Base-by-base conservation (phyloP, 2,888 invertebrate genomes). In the Monopis laevigella region DNA sequence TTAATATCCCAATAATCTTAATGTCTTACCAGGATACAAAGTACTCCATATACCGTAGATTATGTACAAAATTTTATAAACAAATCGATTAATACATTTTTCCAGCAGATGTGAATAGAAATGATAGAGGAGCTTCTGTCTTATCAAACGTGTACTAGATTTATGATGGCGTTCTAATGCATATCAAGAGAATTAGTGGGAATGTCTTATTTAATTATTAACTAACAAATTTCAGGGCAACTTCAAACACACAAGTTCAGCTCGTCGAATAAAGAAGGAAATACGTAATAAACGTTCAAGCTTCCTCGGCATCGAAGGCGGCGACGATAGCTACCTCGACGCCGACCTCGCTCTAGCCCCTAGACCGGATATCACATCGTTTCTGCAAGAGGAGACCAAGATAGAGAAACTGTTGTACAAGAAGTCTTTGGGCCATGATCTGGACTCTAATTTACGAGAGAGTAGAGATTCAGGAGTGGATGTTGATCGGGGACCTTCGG, bases 231-330 rank as follows among this genome's bases (percentile, higher is more conserved):
- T 62, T 12, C 59, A 83, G 80, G 82, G 84, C 32, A 83, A 87
- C 51, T 82, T 90, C 48, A 88, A 88, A 54, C 86, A 91, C 50
- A 83, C 90, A 42, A 92, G 90, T 56, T 92, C 92, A 10, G 91
- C 93, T 1, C 90, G 92, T 48, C 84, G 92, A 51, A 92, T 93
- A 54, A 92, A 92, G 56, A 92, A 93, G 58, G 93, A 94, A 59
- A 83, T 94, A 40, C 84, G 92, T 7, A 89, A 89, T 57, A 90
- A 93, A 56, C 86, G 93, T 35, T 89, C 91, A 24, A 92, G 92
- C 61, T 94, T 94, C 64, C 82, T 94, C 29, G 93, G 93, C 35
- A 88, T 93, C 56, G 92, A 93, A 54, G 90, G 89, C 40, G 81
- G 80, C 11, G 86, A 87, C 51, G 87, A 89, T 56, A 83, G 83